Evolutionary conservation across 1,140 invertebrate species (phyloP).

Genomic region (Cecropterus lyciades): DNA sequence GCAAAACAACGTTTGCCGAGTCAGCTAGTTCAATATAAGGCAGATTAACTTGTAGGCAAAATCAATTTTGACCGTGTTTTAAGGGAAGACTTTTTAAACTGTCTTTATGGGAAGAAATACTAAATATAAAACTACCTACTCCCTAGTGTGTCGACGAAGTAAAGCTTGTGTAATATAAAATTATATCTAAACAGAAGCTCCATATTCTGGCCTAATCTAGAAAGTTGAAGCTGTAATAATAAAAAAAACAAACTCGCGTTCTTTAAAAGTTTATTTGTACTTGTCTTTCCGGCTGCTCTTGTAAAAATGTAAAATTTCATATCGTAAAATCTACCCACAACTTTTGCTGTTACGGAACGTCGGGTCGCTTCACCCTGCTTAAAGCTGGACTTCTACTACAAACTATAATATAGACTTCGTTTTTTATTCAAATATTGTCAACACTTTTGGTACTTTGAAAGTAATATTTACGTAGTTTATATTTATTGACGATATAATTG

Average conservation of each 20-base stretch:
- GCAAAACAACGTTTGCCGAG: no score
- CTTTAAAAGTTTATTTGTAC: conserved; percentile 34
- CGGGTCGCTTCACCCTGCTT: conserved; percentile 18
- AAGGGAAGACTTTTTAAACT: no score
- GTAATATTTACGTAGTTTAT: no score
- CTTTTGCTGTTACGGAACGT: conserved; percentile 34
- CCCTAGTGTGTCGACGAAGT: background rate
- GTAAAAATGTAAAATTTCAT: conserved; percentile 37
- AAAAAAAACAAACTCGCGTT: conserved; percentile 30
- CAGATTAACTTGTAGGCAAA: no score
- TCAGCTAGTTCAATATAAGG: no score
- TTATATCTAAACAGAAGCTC: background rate
- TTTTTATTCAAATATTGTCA: no score
- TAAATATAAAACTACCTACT: no score
- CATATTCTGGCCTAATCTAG: conserved; percentile 13
- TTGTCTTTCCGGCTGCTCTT: conserved; percentile 34
- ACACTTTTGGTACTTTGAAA: no score
- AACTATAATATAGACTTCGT: background rate
- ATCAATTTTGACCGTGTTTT: no score
- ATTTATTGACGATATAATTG: no score
- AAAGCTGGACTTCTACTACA: background rate
- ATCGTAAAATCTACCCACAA: conserved; percentile 35
- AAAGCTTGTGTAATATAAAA: background rate
- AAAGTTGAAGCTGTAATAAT: conserved; percentile 29
- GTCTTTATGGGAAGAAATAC: no score